Evolutionary conservation across 2,113 vertebrate genomes (phyloP).

Genomic region (Nycticryphes semicollaris): DNA sequence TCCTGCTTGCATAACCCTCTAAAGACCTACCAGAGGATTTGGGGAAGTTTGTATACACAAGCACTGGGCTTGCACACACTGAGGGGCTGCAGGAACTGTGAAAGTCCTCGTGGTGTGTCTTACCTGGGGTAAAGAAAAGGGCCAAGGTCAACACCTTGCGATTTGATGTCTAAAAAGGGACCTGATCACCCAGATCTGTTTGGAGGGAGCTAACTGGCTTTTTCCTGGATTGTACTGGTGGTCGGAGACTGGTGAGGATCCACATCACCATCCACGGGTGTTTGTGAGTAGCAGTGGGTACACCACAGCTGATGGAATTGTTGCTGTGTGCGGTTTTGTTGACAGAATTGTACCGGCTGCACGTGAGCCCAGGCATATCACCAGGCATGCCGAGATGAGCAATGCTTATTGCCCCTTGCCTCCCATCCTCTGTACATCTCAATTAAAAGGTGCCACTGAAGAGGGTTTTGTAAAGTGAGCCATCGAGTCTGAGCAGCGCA

Average conservation of each 20-base stretch:
- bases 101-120: neutral
- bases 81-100: no score
- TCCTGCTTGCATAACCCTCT: neutral
- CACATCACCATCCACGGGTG: rapidly evolving
- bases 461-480: slow-evolving; percentile 11
- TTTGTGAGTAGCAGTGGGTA: rapidly evolving
- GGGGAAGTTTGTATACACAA: neutral
- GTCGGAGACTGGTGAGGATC: neutral
- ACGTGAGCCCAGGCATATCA: neutral
- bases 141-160: neutral
- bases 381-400: neutral
- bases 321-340: neutral
- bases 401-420: neutral
- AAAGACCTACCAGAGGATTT: neutral
- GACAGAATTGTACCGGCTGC: neutral
- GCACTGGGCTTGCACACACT: neutral
- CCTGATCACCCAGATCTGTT: neutral
- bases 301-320: rapidly evolving
- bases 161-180: neutral
- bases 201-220: neutral
- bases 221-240: neutral
- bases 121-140: neutral
- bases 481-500: neutral
- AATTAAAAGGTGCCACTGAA: neutral
- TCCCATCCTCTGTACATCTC: neutral